These are phyloP conservation scores for Thereva unica DNA, from an alignment of 2,888 invertebrate species.

Conservation along the genomic window DNA sequence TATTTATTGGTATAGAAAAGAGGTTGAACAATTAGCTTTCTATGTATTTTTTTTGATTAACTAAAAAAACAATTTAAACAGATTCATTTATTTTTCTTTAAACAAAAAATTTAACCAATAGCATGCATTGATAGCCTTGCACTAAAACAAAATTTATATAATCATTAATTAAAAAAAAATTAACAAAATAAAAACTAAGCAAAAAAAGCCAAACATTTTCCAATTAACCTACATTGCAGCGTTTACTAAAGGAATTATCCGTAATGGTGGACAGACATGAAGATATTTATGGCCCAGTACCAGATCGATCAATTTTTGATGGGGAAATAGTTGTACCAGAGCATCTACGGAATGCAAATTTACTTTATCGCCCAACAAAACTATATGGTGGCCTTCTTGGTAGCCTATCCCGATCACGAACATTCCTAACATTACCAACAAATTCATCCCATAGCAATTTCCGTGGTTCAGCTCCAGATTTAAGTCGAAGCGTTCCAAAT, in stretches of 20 bases:
- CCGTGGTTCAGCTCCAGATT: conserved; percentile 55
- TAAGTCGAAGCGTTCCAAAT: conserved; percentile 55
- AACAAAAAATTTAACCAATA: no score
- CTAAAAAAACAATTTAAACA: no score
- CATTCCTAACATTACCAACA: conserved; percentile 59
- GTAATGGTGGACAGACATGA: conserved; percentile 49
- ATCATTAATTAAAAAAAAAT: conserved; percentile 22
- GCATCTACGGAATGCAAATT: conserved; percentile 49
- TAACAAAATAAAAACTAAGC: conserved; percentile 30
- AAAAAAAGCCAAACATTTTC: conserved; percentile 13
- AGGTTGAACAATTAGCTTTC: no score
- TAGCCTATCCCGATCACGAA: conserved; percentile 63
- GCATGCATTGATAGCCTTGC: no score
- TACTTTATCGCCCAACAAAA: conserved; percentile 47
- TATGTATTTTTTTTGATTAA: no score
- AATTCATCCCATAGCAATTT: conserved; percentile 46
- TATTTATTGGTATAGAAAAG: no score
- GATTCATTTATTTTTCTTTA: no score
- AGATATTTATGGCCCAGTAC: conserved; percentile 49
- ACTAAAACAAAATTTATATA: neutral
- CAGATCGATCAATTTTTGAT: conserved; percentile 48
- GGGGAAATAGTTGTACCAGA: conserved; percentile 54
- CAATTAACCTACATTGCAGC: conserved; percentile 41
- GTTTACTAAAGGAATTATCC: conserved; percentile 56
- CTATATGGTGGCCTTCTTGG: conserved; percentile 59